Base-by-base conservation (phyloP, 2,113 vertebrate species). In the Montifringilla adamsi region DNA sequence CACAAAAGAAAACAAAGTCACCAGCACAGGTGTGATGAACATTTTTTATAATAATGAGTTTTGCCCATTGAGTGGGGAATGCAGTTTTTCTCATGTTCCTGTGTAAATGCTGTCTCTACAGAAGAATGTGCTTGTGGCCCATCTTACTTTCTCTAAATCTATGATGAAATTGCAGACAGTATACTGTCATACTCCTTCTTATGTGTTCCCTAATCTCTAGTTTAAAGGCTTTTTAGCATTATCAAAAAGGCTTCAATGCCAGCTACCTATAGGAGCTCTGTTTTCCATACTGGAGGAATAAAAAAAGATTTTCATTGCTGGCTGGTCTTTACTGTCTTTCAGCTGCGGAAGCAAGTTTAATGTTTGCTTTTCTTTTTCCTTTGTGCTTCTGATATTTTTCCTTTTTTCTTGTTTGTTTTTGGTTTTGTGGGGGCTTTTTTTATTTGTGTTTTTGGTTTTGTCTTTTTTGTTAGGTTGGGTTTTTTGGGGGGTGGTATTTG, bases 401-500 rank as follows among this genome's bases (percentile, higher is more conserved):
- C 11, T 35, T n/a, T 18, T 19, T 52, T 28, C 43, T 64, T 53
- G 10, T 30, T 63, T 21, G 18, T 14, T 63, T 63, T 41, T 62
- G 26, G 13, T 14, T 67, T 46, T 67, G n/a, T 24, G 43, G 66
- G 26, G 9, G 9, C 1, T 15, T 26, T 37, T 56, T 52, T 70
- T 39, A 10, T 9, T 39, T 70, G 17, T 2, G 4, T 28, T 28
- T 26, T 16, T 37, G 5, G 17, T 27, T 62, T 60, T 39, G 16
- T 27, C 35, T 60, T 60, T 17, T 60, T 37, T n/a, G 4, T 39
- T 52, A 31, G 8, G 11, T 39, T 41, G 23, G 3, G 13, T 17
- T 39, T 37, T 37, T 30, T 3, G 2, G 15, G 30, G 11, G 11
- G 3, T 0, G 1, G 9, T 35, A 15, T 35, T 55, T 46, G 7